Percentiles rank a stretch among this genome's conserved stretches.
Conservation (phyloP, 2,113 vertebrate genomes). For the Alouatta palliata region DNA sequence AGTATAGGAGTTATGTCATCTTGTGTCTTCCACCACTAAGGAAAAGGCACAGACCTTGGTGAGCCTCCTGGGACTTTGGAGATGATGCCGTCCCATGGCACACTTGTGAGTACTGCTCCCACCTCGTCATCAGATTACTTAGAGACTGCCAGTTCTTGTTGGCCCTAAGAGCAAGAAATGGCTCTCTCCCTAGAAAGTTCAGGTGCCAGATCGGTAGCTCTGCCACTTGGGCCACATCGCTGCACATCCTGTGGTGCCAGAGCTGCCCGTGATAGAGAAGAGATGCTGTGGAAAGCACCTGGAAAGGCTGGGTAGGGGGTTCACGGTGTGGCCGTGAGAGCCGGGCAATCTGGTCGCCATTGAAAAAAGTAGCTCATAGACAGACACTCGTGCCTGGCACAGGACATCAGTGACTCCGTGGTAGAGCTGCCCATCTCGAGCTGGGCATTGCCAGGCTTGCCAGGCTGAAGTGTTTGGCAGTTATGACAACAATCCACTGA, state of each 20-base stretch:
- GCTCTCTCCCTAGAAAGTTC: background rate
- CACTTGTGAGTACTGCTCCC: too few relatives aligned
- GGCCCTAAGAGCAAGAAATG: background rate
- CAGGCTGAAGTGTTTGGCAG: background rate
- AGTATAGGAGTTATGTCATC: background rate
- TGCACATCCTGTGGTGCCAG: background rate
- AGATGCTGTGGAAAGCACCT: background rate
- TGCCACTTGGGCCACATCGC: background rate
- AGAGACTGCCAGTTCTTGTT: too few relatives aligned
- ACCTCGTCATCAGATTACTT: background rate
- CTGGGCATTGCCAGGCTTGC: background rate
- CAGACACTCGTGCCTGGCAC: background rate
- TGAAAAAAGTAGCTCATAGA: background rate
- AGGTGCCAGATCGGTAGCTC: background rate
- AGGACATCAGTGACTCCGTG: background rate
- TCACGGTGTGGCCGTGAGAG: background rate
- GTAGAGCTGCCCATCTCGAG: background rate
- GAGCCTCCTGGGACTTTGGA: background rate
- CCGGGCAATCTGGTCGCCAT: accelerated
- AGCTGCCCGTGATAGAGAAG: background rate
- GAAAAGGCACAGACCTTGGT: background rate
- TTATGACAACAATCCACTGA: background rate
- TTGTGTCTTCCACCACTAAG: background rate
- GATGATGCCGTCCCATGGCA: too few relatives aligned
- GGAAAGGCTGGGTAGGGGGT: background rate